phyloP scores from a whole-genome alignment of 2,888 invertebrate species.

The Choreutis nemorana region DNA sequence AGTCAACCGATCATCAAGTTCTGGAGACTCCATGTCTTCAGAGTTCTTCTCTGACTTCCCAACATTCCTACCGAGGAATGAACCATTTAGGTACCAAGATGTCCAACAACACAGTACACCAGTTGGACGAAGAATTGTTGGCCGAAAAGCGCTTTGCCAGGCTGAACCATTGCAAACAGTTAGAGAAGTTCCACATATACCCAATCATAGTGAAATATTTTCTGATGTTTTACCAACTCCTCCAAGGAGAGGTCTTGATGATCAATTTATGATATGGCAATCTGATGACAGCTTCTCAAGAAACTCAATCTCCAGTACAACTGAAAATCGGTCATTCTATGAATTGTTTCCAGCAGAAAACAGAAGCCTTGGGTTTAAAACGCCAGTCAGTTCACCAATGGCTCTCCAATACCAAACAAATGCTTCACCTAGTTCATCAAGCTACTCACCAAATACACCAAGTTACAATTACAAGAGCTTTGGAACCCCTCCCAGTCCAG shows the following conservation, averaged over 20 bases:
- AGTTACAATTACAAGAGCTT: constrained; percentile 8
- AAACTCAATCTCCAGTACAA: constrained; percentile 8
- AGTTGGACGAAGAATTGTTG: constrained; percentile 34
- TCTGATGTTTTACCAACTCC: constrained; percentile 8
- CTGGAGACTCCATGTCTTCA: constrained; percentile 45
- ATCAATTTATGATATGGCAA: constrained; percentile 5
- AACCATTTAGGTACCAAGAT: too few species aligned
- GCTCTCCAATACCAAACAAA: constrained; percentile 4
- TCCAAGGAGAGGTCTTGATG: constrained; percentile 9
- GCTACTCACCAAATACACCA: constrained; percentile 8
- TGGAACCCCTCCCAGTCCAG: constrained; percentile 6
- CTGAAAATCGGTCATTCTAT: constrained; percentile 22
- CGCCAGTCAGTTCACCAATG: constrained; percentile 17
- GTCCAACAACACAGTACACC: too few species aligned
- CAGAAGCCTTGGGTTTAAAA: constrained; percentile 20
- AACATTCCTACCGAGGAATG: constrained; percentile 6
- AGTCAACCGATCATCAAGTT: constrained; percentile 38
- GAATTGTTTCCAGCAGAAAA: constrained; percentile 37
- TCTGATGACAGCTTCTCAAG: constrained; percentile 9
- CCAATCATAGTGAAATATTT: background rate
- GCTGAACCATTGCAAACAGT: constrained; percentile 5
- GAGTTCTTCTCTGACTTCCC: constrained; percentile 33
- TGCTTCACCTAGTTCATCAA: constrained; percentile 6
- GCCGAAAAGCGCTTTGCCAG: constrained; percentile 32
- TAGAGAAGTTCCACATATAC: constrained; percentile 1